These are phyloP conservation scores for Perodicticus potto DNA, from an alignment of 2,797 vertebrate species.

Conservation along the genomic window DNA sequence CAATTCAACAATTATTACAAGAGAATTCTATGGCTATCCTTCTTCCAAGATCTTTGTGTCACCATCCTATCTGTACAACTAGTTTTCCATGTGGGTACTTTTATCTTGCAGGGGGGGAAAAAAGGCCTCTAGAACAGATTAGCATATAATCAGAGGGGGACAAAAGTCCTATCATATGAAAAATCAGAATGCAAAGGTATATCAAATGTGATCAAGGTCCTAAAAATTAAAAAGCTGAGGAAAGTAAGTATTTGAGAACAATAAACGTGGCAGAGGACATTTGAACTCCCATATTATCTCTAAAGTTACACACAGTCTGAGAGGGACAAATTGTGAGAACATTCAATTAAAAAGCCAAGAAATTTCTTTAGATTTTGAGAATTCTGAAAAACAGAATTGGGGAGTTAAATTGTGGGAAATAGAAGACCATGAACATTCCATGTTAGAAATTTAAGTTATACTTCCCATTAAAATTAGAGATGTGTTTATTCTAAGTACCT, in stretches of 20 bases:
- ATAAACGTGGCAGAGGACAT: not conserved
- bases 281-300: not conserved
- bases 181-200: not conserved
- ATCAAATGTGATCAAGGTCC: not conserved
- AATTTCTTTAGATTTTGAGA: conserved; percentile 18
- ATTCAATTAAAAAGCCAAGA: not conserved
- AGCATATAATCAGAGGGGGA: not conserved
- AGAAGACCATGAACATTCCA: not conserved
- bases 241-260: not conserved
- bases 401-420: not conserved
- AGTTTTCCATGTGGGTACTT: not conserved
- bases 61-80: not conserved
- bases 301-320: not conserved
- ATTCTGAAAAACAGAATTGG: not conserved
- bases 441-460: conserved; percentile 10
- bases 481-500: not conserved
- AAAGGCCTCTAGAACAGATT: not conserved
- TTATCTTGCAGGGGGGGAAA: not conserved
- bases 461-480: not conserved
- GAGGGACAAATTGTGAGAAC: not conserved
- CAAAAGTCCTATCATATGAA: not conserved
- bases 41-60: not conserved
- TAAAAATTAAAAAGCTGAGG: not conserved
- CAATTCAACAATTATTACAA: conserved; percentile 9
- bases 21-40: not conserved